phyloP scores from a whole-genome alignment of 2,797 vertebrate species.

The Balearica regulorum region DNA sequence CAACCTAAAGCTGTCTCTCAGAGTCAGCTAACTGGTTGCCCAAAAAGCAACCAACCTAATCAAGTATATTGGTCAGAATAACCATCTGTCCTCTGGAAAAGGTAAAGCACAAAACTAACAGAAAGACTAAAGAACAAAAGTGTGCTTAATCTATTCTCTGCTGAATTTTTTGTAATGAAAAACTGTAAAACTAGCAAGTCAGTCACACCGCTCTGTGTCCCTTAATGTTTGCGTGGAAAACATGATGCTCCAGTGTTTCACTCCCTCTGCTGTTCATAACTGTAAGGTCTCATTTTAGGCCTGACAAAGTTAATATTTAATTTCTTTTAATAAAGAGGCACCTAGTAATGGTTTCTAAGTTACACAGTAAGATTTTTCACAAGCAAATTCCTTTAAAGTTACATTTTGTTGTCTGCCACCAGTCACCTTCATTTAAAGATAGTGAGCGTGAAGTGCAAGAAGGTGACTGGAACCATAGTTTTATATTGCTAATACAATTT shows the following conservation, averaged over 20 bases:
- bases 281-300: not conserved
- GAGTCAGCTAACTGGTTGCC: not conserved
- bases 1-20: not conserved
- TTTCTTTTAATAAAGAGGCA: not conserved
- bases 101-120: not conserved
- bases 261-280: slow-evolving; percentile 1
- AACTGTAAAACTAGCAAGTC: not conserved
- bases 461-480: not conserved
- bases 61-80: not conserved
- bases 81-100: not conserved
- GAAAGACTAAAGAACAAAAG: not conserved
- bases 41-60: not conserved
- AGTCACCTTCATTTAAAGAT: not conserved
- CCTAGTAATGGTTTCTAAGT: not conserved
- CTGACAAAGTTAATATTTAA: not conserved
- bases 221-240: not conserved
- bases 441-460: not conserved
- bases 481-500: not conserved
- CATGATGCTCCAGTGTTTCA: not conserved
- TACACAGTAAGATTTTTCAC: not conserved
- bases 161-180: not conserved
- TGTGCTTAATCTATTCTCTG: not conserved
- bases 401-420: not conserved
- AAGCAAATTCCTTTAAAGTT: not conserved
- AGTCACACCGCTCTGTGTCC: not conserved